phyloP scores from a whole-genome alignment of 2,113 vertebrate species.

The Colius striatus region DNA sequence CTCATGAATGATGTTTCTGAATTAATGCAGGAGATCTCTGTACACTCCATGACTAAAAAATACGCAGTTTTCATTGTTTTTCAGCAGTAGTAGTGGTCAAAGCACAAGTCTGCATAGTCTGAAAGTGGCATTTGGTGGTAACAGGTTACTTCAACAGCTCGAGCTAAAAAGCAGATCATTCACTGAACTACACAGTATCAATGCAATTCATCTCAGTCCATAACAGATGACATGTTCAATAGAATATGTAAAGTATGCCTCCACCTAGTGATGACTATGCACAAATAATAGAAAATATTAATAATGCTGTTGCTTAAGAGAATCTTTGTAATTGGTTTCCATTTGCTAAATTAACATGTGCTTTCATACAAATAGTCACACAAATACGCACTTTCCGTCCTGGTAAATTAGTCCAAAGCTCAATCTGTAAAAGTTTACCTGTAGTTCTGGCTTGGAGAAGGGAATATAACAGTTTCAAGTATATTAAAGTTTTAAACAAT shows the following conservation, averaged over 20 bases:
- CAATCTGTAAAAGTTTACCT: not conserved
- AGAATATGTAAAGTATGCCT: conserved; percentile 71
- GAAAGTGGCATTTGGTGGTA: not conserved
- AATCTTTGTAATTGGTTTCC: not conserved
- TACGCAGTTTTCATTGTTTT: not conserved
- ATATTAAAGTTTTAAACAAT: not conserved
- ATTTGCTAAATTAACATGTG: not conserved
- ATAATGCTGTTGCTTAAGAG: conserved; percentile 31
- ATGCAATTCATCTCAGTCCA: conserved; percentile 7
- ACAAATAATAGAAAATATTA: conserved; percentile 62
- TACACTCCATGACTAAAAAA: not conserved
- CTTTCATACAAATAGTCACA: not conserved
- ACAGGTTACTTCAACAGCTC: not conserved
- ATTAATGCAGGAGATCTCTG: not conserved
- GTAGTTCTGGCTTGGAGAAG: not conserved
- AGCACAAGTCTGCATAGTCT: not conserved
- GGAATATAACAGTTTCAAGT: not conserved
- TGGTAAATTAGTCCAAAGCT: not conserved
- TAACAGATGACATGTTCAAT: conserved; percentile 33
- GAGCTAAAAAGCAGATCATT: not conserved
- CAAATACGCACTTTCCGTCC: not conserved
- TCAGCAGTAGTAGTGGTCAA: not conserved
- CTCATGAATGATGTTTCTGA: not conserved
- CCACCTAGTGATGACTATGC: conserved; percentile 66
- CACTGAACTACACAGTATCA: not conserved